These are phyloP conservation scores for Betta splendens DNA, from an alignment of 2,797 vertebrate genomes.

Conservation along the genomic window DNA sequence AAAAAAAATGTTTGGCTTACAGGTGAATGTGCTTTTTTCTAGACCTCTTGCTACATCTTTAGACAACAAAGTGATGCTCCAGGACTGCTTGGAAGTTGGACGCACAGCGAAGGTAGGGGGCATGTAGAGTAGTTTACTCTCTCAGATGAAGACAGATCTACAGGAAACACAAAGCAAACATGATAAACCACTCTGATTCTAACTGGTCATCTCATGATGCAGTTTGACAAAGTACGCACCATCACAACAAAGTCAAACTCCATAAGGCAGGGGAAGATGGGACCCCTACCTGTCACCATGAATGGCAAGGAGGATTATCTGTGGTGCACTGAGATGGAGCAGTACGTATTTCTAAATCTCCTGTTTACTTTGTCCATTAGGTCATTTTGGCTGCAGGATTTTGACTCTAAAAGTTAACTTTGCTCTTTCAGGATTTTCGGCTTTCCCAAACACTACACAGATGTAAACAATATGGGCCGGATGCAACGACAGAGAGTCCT, in stretches of 20 bases:
- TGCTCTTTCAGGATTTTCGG: conserved; percentile 88
- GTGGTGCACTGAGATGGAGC: conserved; percentile 85
- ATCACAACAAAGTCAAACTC: conserved; percentile 84
- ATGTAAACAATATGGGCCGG: conserved; percentile 89
- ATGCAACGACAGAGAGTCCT: conserved; percentile 89
- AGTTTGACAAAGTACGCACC: conserved; percentile 84
- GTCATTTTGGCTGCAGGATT: not conserved
- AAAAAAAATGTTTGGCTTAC: not conserved
- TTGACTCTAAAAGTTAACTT: not conserved
- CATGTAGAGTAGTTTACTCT: too few relatives aligned
- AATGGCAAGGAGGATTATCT: conserved; percentile 84
- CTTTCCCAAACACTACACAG: conserved; percentile 94
- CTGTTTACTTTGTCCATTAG: not conserved
- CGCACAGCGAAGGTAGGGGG: conserved; percentile 85
- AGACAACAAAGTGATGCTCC: conserved; percentile 83
- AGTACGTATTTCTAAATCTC: conserved; percentile 70
- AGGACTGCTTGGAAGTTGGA: conserved; percentile 88
- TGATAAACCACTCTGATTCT: too few relatives aligned
- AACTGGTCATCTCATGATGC: conserved; percentile 29
- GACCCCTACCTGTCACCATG: conserved; percentile 79
- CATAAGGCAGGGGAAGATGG: conserved; percentile 79
- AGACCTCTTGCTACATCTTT: conserved; percentile 83
- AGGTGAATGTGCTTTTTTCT: conserved; percentile 13
- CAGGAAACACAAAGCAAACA: too few relatives aligned
- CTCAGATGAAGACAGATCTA: not conserved